A percentile compares a stretch with the other conserved stretches of the same genome.
These are phyloP conservation scores for Fistularia commersonii DNA, from an alignment of 2,797 vertebrate species.

Conservation along the genomic window DNA sequence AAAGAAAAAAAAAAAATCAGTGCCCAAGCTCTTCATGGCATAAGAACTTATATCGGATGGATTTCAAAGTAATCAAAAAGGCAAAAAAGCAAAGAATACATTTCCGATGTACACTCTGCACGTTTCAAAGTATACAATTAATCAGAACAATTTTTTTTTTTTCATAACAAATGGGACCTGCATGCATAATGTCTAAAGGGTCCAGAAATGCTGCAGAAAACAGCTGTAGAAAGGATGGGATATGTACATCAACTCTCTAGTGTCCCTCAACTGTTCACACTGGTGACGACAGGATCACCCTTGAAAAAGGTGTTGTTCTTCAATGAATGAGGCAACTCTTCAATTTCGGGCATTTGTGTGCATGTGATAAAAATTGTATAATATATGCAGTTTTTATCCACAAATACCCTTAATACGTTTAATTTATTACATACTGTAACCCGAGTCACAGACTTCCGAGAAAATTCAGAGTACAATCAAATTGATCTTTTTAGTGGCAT, in stretches of 20 bases:
- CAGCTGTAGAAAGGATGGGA: slow-evolving; percentile 69
- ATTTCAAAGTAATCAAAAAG: slow-evolving; percentile 72
- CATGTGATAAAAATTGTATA: slow-evolving; percentile 76
- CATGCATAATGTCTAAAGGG: slow-evolving; percentile 74
- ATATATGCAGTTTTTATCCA: slow-evolving; percentile 77
- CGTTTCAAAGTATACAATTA: slow-evolving; percentile 75
- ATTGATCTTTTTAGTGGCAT: slow-evolving; percentile 73
- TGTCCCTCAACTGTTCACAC: slow-evolving; percentile 56
- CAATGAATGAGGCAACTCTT: slow-evolving; percentile 60
- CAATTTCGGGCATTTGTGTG: slow-evolving; percentile 33
- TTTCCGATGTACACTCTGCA: slow-evolving; percentile 73
- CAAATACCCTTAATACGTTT: slow-evolving; percentile 53
- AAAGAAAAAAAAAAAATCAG: slow-evolving; percentile 20
- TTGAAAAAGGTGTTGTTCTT: slow-evolving; percentile 47
- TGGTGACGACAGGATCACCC: slow-evolving; percentile 43
- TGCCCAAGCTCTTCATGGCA: slow-evolving; percentile 67
- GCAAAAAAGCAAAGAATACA: slow-evolving; percentile 77
- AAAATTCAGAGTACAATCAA: slow-evolving; percentile 70
- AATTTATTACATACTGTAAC: slow-evolving; percentile 62
- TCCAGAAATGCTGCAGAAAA: slow-evolving; percentile 63
- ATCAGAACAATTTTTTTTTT: slow-evolving; percentile 64
- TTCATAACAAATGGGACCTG: slow-evolving; percentile 70
- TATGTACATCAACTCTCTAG: slow-evolving; percentile 75
- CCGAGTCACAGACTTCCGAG: slow-evolving; percentile 72
- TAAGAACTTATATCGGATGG: slow-evolving; percentile 74